Percentiles rank a stretch among this genome's conserved stretches.
Conservation (phyloP, 2,888 invertebrate genomes). For the Pterostichus madidus region DNA sequence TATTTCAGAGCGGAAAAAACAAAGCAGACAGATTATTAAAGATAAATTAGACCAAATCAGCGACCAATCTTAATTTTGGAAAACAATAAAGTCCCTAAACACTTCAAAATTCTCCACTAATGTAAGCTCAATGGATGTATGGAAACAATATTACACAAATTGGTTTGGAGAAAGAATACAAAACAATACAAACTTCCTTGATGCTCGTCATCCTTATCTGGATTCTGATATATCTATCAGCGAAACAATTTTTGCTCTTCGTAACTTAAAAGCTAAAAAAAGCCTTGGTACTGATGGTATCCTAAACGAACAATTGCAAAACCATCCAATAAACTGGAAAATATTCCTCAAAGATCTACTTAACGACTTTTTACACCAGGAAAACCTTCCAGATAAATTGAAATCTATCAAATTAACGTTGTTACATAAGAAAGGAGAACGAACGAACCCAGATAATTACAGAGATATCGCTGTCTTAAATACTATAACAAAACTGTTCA, state of each 20-base stretch:
- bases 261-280: constrained; percentile 5
- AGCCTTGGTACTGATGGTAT: constrained; percentile 32
- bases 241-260: not conserved
- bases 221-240: not conserved
- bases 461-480: constrained; percentile 49
- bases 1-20: too few species aligned
- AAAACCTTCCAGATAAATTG: constrained; percentile 1
- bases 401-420: not conserved
- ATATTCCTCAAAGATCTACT: constrained; percentile 1
- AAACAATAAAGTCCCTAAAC: too few species aligned
- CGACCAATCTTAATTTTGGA: too few species aligned
- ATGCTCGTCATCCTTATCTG: not conserved
- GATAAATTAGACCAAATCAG: too few species aligned
- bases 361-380: not conserved
- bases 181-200: not conserved
- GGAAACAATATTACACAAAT: not conserved
- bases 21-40: too few species aligned
- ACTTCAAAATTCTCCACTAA: too few species aligned
- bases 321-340: not conserved
- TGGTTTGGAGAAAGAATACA: too few species aligned
- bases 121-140: not conserved
- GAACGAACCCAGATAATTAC: constrained; percentile 25
- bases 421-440: constrained; percentile 32
- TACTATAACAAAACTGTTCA: constrained; percentile 25
- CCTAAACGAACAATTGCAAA: constrained; percentile 42